Percentiles rank a stretch among this genome's conserved stretches.
Conservation (phyloP, 2,888 invertebrate genomes). For the Uloborus plumipes region DNA sequence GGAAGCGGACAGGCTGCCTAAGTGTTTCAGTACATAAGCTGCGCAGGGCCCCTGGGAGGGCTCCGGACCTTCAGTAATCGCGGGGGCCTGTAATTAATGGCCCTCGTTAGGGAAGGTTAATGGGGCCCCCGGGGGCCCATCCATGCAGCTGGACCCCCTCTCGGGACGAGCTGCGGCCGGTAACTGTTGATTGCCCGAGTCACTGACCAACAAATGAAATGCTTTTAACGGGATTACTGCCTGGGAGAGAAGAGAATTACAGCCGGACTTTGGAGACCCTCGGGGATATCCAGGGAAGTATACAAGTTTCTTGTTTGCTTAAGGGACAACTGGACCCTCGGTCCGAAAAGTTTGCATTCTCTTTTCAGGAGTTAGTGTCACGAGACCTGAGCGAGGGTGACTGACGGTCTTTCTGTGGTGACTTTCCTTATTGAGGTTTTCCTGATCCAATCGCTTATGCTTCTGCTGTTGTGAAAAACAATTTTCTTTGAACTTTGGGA, state of each 20-base stretch:
- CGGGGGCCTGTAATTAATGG: slow-evolving; percentile 64
- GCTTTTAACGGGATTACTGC: slow-evolving; percentile 64
- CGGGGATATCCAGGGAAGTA: slow-evolving; percentile 31
- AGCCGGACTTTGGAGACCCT: slow-evolving; percentile 41
- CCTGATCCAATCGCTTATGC: no score
- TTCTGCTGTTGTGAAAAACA: no score
- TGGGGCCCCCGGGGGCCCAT: slow-evolving; percentile 55
- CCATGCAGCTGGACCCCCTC: slow-evolving; percentile 42
- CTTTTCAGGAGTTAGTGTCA: background rate
- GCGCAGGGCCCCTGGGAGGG: slow-evolving; percentile 18
- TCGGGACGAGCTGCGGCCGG: slow-evolving; percentile 59
- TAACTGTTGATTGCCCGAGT: slow-evolving; percentile 64
- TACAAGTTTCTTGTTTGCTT: slow-evolving; percentile 61
- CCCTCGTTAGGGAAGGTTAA: slow-evolving; percentile 63
- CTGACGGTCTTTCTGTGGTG: background rate
- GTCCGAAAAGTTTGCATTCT: slow-evolving; percentile 40
- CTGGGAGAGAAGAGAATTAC: slow-evolving; percentile 54
- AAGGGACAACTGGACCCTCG: slow-evolving; percentile 29
- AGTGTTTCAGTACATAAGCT: slow-evolving; percentile 65
- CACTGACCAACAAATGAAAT: slow-evolving; percentile 65
- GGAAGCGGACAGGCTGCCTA: slow-evolving; percentile 33
- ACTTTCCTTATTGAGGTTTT: background rate
- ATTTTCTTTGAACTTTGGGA: no score
- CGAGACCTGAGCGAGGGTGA: background rate
- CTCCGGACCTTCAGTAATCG: slow-evolving; percentile 56